Conservation (phyloP, 2,113 vertebrate genomes). For the Callipepla californica region DNA sequence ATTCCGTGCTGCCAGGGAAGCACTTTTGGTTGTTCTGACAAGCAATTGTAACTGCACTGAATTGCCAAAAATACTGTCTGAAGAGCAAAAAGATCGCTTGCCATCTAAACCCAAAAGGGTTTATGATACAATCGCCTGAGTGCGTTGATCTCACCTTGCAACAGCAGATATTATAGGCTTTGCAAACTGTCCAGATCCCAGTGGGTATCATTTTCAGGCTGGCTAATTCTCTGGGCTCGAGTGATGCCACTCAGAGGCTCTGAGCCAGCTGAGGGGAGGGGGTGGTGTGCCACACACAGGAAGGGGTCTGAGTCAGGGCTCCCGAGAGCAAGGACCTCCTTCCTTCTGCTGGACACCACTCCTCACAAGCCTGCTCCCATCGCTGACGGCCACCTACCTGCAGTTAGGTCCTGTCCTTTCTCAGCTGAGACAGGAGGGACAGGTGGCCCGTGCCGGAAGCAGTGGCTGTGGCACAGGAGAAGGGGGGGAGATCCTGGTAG, state of each 20-base stretch:
- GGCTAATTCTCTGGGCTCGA: slow-evolving; percentile 48
- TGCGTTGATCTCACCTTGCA: slow-evolving; percentile 55
- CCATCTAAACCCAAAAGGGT: slow-evolving; percentile 50
- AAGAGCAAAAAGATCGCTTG: slow-evolving; percentile 65
- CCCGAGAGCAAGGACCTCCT: slow-evolving; percentile 31
- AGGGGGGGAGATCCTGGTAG: slow-evolving; percentile 58
- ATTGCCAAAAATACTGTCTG: slow-evolving; percentile 68
- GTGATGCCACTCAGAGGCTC: slow-evolving; percentile 52
- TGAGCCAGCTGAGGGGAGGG: slow-evolving; percentile 42
- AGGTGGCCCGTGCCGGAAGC: slow-evolving; percentile 72
- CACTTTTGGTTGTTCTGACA: slow-evolving; percentile 73
- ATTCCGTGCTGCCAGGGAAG: slow-evolving; percentile 70
- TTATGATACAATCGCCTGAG: slow-evolving; percentile 35
- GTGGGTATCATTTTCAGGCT: slow-evolving; percentile 68
- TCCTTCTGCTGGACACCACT: slow-evolving; percentile 58
- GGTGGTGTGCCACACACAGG: neutral
- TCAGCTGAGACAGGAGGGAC: slow-evolving; percentile 73
- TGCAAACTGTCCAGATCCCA: slow-evolving; percentile 62
- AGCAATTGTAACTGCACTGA: slow-evolving; percentile 67
- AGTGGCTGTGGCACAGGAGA: slow-evolving; percentile 69
- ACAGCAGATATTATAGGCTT: slow-evolving; percentile 47
- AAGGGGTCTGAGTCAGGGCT: slow-evolving; percentile 70
- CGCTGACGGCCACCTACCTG: slow-evolving; percentile 55
- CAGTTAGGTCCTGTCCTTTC: slow-evolving; percentile 70
- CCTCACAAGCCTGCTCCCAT: slow-evolving; percentile 29